These are phyloP conservation scores for Agrypnus murinus DNA, from an alignment of 2,888 invertebrate species.

Conservation along the genomic window DNA sequence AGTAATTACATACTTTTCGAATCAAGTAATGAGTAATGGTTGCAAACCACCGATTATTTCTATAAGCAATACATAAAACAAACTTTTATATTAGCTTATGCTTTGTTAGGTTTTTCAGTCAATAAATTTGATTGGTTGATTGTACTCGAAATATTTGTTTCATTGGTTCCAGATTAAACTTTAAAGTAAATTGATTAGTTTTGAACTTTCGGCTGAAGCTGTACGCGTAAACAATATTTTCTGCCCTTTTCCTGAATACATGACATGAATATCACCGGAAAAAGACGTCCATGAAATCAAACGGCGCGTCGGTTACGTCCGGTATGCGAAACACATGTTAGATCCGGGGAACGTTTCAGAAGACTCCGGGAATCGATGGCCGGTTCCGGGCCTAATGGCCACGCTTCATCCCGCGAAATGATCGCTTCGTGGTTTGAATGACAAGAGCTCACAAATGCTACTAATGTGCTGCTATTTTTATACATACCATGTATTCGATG, in stretches of 20 bases:
- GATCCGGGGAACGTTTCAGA: slow-evolving; percentile 44
- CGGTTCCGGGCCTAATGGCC: slow-evolving; percentile 67
- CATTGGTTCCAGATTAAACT: too few species aligned
- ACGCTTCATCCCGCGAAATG: slow-evolving; percentile 66
- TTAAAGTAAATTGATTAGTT: not conserved
- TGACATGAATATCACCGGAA: slow-evolving; percentile 61
- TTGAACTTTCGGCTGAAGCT: not conserved
- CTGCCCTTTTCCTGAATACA: slow-evolving; percentile 43
- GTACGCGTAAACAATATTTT: slow-evolving; percentile 22
- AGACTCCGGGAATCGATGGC: slow-evolving; percentile 60
- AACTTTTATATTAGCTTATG: too few species aligned
- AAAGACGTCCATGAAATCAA: slow-evolving; percentile 61
- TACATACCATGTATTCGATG: slow-evolving; percentile 1
- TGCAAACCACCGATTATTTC: too few species aligned
- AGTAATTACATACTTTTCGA: too few species aligned
- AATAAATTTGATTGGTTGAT: too few species aligned
- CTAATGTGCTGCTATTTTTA: slow-evolving; percentile 59
- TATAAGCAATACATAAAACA: too few species aligned
- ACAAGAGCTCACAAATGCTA: slow-evolving; percentile 66
- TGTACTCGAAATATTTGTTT: too few species aligned
- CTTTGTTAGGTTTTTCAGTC: too few species aligned
- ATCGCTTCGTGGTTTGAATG: slow-evolving; percentile 68
- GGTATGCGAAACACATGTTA: slow-evolving; percentile 66
- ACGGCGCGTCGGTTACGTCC: slow-evolving; percentile 62
- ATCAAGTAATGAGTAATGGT: too few species aligned